Percentiles rank a stretch among this genome's conserved stretches.
Conservation (phyloP, 2,797 vertebrate genomes). For the Dipus sagitta region DNA sequence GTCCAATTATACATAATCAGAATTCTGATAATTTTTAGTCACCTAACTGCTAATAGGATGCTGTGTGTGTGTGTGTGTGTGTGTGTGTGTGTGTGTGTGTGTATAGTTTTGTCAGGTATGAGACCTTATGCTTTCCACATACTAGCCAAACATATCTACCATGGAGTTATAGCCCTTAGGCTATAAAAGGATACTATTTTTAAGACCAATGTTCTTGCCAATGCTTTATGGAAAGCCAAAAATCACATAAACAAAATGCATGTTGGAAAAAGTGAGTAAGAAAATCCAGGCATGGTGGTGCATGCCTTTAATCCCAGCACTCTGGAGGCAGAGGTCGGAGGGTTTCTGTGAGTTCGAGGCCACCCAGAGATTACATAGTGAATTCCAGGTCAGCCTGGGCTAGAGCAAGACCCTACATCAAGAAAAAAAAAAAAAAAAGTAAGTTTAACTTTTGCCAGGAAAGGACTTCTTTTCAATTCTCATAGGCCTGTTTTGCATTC, state of each 20-base stretch:
- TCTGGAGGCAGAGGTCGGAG: too few relatives aligned
- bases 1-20: slow-evolving; percentile 18
- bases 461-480: slow-evolving; percentile 2
- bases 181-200: slow-evolving; percentile 20
- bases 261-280: background rate
- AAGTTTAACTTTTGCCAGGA: slow-evolving; percentile 2
- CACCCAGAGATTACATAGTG: too few relatives aligned
- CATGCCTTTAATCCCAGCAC: too few relatives aligned
- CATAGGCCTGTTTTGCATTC: background rate
- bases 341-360: too few relatives aligned
- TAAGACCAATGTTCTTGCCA: background rate
- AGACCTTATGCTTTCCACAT: background rate
- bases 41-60: background rate
- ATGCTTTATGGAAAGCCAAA: slow-evolving; percentile 19
- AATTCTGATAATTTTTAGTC: slow-evolving; percentile 47
- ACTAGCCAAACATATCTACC: background rate
- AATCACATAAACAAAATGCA: background rate
- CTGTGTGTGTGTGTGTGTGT: too few relatives aligned
- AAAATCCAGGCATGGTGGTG: too few relatives aligned
- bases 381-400: too few relatives aligned
- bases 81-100: too few relatives aligned
- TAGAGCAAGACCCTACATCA: too few relatives aligned
- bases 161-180: too few relatives aligned
- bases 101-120: too few relatives aligned
- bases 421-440: too few relatives aligned